Evolutionary conservation across 2,113 vertebrate species (phyloP).

Genomic region (Alosa alosa): DNA sequence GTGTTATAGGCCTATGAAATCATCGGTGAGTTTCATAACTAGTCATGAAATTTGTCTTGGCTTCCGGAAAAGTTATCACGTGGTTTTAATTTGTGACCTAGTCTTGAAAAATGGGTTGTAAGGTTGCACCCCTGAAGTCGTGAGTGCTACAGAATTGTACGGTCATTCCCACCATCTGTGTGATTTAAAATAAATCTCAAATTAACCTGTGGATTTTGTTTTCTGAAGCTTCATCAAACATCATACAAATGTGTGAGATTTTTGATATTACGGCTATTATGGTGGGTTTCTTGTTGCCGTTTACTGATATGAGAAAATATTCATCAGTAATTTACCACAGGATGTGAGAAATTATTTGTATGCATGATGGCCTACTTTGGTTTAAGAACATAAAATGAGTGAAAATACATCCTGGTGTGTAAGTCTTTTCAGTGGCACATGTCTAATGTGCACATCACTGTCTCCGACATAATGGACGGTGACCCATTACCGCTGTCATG

Average conservation of each 20-base stretch:
- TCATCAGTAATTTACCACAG: neutral
- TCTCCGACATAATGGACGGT: neutral
- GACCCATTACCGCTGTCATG: too few species aligned
- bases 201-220: neutral
- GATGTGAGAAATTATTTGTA: neutral
- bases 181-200: neutral
- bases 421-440: neutral
- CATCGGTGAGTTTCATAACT: neutral
- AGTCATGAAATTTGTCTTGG: constrained; percentile 12
- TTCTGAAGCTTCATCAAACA: neutral
- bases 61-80: neutral
- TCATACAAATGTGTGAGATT: neutral
- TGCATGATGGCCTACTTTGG: neutral
- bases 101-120: neutral
- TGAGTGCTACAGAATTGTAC: neutral
- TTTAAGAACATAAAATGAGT: neutral
- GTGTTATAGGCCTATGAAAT: neutral
- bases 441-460: neutral
- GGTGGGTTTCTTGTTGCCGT: neutral
- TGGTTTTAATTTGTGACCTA: neutral
- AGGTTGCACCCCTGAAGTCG: neutral
- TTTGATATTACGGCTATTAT: neutral
- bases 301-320: neutral
- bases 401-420: neutral
- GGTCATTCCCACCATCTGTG: neutral